Evolutionary conservation across 2,797 vertebrate genomes (phyloP).

Genomic region (Sphenodon punctatus): DNA sequence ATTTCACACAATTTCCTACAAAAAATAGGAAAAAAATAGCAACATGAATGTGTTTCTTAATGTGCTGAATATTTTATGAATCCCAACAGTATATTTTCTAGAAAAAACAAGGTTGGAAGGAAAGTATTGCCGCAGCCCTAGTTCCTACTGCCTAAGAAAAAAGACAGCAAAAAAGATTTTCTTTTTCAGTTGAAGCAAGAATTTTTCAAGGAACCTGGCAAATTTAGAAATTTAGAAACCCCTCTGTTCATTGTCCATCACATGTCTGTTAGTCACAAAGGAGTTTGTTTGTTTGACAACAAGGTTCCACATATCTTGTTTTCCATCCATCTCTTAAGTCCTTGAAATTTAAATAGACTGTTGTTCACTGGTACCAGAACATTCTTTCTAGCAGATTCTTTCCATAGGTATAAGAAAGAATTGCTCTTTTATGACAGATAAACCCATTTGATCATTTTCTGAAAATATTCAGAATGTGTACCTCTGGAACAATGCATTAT

Average conservation of each 20-base stretch:
- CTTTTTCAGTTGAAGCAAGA: background rate
- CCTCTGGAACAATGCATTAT: conserved; percentile 18
- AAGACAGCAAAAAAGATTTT: background rate
- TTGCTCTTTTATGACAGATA: conserved; percentile 8
- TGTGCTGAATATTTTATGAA: too few relatives aligned
- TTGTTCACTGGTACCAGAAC: conserved; percentile 18
- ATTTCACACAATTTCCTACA: too few relatives aligned
- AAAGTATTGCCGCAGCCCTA: too few relatives aligned
- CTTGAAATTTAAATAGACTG: conserved; percentile 35
- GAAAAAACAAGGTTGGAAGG: too few relatives aligned
- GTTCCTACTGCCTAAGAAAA: too few relatives aligned
- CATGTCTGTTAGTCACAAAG: background rate
- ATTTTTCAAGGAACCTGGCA: too few relatives aligned
- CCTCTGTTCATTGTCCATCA: background rate
- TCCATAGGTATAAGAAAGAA: conserved; percentile 31
- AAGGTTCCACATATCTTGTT: background rate
- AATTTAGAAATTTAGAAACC: background rate
- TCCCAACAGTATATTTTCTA: too few relatives aligned
- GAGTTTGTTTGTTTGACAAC: background rate
- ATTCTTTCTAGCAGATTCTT: background rate
- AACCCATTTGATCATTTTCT: conserved; percentile 26
- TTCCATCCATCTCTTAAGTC: background rate
- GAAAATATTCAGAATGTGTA: conserved; percentile 26
- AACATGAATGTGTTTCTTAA: too few relatives aligned
- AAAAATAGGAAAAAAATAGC: too few relatives aligned